These are phyloP conservation scores for Chesias legatella DNA, from an alignment of 2,888 invertebrate genomes.

Conservation along the genomic window DNA sequence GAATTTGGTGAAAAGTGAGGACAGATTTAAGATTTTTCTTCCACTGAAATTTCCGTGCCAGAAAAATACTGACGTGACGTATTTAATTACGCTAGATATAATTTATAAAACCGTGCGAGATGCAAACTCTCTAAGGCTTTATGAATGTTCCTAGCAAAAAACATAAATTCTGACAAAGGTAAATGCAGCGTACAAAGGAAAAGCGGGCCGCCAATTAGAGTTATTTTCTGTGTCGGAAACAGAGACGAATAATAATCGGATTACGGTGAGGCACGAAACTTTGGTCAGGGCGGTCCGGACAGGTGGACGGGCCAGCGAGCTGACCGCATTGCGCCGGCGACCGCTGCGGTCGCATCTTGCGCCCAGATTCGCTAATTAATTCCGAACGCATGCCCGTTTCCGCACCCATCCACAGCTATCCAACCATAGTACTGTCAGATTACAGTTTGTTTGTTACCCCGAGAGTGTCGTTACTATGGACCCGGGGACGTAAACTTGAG, in stretches of 20 bases:
- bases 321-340: slow-evolving; percentile 42
- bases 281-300: slow-evolving; percentile 39
- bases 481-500: slow-evolving; percentile 38
- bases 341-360: slow-evolving; percentile 49
- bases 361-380: slow-evolving; percentile 62
- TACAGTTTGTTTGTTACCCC: slow-evolving; percentile 20
- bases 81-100: no score
- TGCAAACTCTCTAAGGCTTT: slow-evolving; percentile 1
- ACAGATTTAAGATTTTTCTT: no score
- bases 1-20: no score
- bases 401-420: slow-evolving; percentile 30
- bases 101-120: no score
- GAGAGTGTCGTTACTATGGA: slow-evolving; percentile 16
- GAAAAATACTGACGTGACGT: no score
- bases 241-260: slow-evolving; percentile 55
- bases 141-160: slow-evolving; percentile 4
- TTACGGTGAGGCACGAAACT: slow-evolving; percentile 42
- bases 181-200: slow-evolving; percentile 29
- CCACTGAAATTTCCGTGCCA: no score
- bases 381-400: slow-evolving; percentile 46
- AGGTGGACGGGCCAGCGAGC: slow-evolving; percentile 45
- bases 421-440: slow-evolving; percentile 26
- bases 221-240: slow-evolving; percentile 45
- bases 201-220: slow-evolving; percentile 40
- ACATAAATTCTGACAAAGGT: slow-evolving; percentile 9